Base-by-base conservation (phyloP, 2,888 invertebrate genomes). In the Dynastes maya region DNA sequence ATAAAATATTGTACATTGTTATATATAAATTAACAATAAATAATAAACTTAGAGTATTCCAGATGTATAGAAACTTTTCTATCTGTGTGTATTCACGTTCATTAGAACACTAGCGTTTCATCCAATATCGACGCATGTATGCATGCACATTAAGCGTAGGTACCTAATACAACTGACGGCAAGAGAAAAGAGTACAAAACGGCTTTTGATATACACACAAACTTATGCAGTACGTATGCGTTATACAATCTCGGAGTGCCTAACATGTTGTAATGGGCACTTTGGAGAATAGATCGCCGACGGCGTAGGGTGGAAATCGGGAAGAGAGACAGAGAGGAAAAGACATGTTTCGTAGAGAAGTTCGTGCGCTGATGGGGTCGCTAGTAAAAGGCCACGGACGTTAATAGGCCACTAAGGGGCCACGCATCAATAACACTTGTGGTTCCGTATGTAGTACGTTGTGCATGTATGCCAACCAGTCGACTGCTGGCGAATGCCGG, bases 341-440 rank as follows among this genome's bases (percentile, higher is more conserved):
- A 68, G 72, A 72, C 22, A 45, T 40, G 72, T 72, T 72, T 72
- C 58, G 72, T 58, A 72, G 72, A 22, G 40, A 58, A 45, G 45
- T 72, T 72, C 72, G 58, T 40, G 40, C 40, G 58, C 61, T 72
- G 72, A 72, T 61, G 72, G 72, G 72, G 81, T 81, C 81, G 81
- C 70, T 71, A 53, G 77, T 77, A 76, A 81, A 82, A 82, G 81
- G 82, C 79, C 82, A 80, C 78, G 68, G 58, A 80, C 78, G 80
- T 80, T 82, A 82, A 82, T 82, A 80, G 80, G 81, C 80, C 80
- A 79, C 80, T 80, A 81, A 81, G 82, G 81, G 81, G 81, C 81
- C 80, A 80, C 83, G 81, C 84, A 83, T 83, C 83, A 82, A 82
- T 83, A 76, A 78, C 82, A 82, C 80, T 81, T 82, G 82, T 80